phyloP scores from a whole-genome alignment of 2,113 vertebrate genomes.

The Protobothrops mucrosquamatus region DNA sequence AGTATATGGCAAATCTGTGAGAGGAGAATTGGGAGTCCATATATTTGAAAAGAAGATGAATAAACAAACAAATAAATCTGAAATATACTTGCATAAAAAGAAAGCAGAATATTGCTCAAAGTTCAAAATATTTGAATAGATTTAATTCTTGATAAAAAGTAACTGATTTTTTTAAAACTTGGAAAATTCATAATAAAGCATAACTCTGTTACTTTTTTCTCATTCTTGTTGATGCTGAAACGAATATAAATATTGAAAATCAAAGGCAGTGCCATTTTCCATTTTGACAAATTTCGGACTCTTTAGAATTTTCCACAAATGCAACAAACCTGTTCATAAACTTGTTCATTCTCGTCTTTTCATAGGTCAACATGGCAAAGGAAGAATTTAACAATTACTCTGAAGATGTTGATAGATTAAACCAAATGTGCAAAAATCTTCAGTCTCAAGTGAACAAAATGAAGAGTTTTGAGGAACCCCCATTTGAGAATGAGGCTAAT shows the following conservation, averaged over 20 bases:
- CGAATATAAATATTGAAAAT: not conserved
- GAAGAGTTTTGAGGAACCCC: slow-evolving; percentile 81
- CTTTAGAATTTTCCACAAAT: slow-evolving; percentile 11
- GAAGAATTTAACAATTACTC: slow-evolving; percentile 78
- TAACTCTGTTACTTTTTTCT: not conserved
- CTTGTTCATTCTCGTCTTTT: slow-evolving; percentile 27
- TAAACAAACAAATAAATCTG: not conserved
- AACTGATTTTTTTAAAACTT: not conserved
- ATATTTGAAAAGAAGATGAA: not conserved
- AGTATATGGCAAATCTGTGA: not conserved
- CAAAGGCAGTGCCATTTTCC: not conserved
- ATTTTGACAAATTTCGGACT: not conserved
- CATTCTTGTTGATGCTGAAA: not conserved
- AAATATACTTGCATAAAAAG: not conserved
- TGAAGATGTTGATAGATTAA: slow-evolving; percentile 82
- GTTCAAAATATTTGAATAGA: not conserved
- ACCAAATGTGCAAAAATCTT: slow-evolving; percentile 84
- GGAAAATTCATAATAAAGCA: not conserved
- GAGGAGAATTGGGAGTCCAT: not conserved
- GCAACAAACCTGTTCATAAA: not conserved
- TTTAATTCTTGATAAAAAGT: not conserved
- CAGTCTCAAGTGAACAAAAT: slow-evolving; percentile 89
- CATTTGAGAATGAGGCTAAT: slow-evolving; percentile 87
- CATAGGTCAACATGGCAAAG: slow-evolving; percentile 81
- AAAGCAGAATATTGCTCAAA: not conserved